Percentiles rank a stretch among this genome's conserved stretches.
Evolutionary conservation across 2,888 invertebrate species (phyloP).

Genomic region (Metacarcinus magister): DNA sequence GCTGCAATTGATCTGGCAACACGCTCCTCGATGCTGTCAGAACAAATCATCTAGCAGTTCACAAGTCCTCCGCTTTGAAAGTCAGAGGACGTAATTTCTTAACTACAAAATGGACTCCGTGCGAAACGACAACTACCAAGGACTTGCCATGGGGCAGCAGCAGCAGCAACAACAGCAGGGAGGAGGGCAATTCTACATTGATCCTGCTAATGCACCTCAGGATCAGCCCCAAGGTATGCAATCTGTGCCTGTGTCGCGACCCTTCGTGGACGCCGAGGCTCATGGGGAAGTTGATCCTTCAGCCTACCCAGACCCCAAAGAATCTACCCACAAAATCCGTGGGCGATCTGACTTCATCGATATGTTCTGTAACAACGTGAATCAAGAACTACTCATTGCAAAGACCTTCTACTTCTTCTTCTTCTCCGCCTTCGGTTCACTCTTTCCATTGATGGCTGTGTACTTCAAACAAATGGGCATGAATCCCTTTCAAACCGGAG

Average conservation of each 20-base stretch:
- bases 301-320: slow-evolving; percentile 91
- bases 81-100: slow-evolving; percentile 21
- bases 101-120: slow-evolving; percentile 70
- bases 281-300: slow-evolving; percentile 93
- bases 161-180: slow-evolving; percentile 71
- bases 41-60: slow-evolving; percentile 8
- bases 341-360: slow-evolving; percentile 94
- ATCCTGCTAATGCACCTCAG: slow-evolving; percentile 46
- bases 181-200: slow-evolving; percentile 67
- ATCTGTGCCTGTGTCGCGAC: slow-evolving; percentile 85
- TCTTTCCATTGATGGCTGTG: slow-evolving; percentile 99
- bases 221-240: not conserved
- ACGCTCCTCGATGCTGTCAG: slow-evolving; percentile 55
- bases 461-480: slow-evolving; percentile 99
- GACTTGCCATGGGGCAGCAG: slow-evolving; percentile 71
- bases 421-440: slow-evolving; percentile 98
- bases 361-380: slow-evolving; percentile 92
- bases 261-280: slow-evolving; percentile 93
- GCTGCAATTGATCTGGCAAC: not conserved
- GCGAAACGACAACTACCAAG: slow-evolving; percentile 78
- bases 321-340: slow-evolving; percentile 94
- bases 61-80: slow-evolving; percentile 5
- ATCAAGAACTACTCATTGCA: slow-evolving; percentile 96
- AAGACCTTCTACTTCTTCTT: slow-evolving; percentile 99
- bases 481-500: slow-evolving; percentile 97